A percentile compares a stretch with the other conserved stretches of the same genome.
phyloP scores from a whole-genome alignment of 1,140 invertebrate genomes.

The Aphelenchoides avenae region DNA sequence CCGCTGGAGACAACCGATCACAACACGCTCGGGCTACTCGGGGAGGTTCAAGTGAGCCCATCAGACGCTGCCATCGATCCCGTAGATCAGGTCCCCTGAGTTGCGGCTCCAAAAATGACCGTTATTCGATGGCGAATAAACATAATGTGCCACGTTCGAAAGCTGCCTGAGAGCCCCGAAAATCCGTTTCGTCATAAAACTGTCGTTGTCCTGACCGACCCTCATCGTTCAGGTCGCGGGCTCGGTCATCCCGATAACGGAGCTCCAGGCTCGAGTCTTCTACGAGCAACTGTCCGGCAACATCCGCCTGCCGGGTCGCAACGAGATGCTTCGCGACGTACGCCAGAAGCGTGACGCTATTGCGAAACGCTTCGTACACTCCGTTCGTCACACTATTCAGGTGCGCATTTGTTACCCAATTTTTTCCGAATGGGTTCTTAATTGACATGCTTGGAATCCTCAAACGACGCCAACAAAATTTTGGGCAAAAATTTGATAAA shows the following conservation, averaged over 20 bases:
- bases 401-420: too few species aligned
- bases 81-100: too few species aligned
- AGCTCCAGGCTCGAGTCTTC: conserved; percentile 64
- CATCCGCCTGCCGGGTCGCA: conserved; percentile 22
- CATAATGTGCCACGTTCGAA: too few species aligned
- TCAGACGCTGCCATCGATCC: conserved; percentile 3
- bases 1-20: conserved; percentile 59
- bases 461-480: too few species aligned
- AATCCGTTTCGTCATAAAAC: too few species aligned
- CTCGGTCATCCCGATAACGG: conserved; percentile 63
- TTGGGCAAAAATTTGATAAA: too few species aligned
- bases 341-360: conserved; percentile 2
- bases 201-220: too few species aligned
- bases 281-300: conserved; percentile 33
- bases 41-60: conserved; percentile 56
- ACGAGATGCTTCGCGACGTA: conserved; percentile 38
- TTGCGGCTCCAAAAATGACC: too few species aligned
- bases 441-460: too few species aligned
- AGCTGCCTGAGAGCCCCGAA: too few species aligned
- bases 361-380: conserved; percentile 16
- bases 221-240: conserved; percentile 60
- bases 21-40: conserved; percentile 62
- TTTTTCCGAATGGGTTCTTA: too few species aligned
- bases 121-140: too few species aligned
- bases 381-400: conserved; percentile 30